phyloP scores from a whole-genome alignment of 2,113 vertebrate genomes.

The Hippocampus abdominalis region DNA sequence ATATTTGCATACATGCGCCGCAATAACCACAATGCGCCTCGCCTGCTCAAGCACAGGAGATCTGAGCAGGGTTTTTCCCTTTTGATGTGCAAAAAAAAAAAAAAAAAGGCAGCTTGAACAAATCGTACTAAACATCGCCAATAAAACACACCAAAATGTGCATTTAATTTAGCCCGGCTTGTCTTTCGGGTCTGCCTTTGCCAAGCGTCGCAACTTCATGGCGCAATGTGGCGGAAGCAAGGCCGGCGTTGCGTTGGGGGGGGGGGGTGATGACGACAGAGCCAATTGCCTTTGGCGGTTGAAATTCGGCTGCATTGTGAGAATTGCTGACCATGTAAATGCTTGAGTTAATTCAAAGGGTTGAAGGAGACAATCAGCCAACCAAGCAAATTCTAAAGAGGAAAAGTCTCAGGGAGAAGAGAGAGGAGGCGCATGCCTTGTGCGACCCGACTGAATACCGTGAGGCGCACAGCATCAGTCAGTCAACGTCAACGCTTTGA shows the following conservation, averaged over 20 bases:
- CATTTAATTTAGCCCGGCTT: neutral
- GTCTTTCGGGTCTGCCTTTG: neutral
- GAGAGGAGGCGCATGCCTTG: conserved; percentile 57
- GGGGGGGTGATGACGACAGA: neutral
- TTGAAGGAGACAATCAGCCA: conserved; percentile 55
- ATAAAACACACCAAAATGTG: neutral
- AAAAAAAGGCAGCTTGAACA: neutral
- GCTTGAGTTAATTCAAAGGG: conserved; percentile 27
- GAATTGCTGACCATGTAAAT: conserved; percentile 55
- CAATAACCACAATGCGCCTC: conserved; percentile 14
- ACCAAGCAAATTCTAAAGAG: conserved; percentile 49
- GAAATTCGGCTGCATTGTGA: conserved; percentile 5
- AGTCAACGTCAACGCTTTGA: conserved; percentile 53
- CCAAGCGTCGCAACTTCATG: neutral
- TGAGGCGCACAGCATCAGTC: conserved; percentile 56
- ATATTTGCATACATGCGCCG: conserved; percentile 60
- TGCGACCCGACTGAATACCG: conserved; percentile 49
- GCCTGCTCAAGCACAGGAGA: neutral
- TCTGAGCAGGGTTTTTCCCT: neutral
- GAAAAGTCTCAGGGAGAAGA: conserved; percentile 35
- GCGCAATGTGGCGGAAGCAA: neutral
- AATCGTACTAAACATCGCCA: neutral
- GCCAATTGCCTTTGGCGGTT: neutral
- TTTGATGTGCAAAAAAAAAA: too few relatives aligned
- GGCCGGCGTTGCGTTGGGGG: neutral